Conservation (phyloP, 2,888 invertebrate species). For the Ectemnius continuus region DNA sequence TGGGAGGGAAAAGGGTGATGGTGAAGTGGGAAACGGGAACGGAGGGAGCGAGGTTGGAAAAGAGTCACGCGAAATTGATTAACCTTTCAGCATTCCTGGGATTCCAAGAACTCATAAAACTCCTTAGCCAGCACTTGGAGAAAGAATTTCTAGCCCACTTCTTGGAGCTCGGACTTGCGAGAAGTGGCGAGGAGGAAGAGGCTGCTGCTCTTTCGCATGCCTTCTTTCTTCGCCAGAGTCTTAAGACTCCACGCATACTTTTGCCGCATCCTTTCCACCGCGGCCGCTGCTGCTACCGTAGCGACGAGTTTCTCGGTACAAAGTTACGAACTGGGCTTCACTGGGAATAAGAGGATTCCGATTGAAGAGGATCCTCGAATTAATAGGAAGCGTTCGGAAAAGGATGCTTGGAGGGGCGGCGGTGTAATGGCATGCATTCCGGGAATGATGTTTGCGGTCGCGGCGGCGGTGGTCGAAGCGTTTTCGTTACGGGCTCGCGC, state of each 20-base stretch:
- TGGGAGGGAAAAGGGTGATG: conserved; percentile 1
- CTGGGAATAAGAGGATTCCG: not conserved
- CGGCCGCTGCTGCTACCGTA: not conserved
- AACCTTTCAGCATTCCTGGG: conserved; percentile 56
- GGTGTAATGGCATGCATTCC: not conserved
- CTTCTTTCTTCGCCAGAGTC: not conserved
- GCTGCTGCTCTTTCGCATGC: conserved; percentile 13
- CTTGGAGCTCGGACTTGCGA: conserved; percentile 43
- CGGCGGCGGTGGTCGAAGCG: not conserved
- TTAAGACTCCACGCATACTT: no score
- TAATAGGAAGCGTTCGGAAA: not conserved
- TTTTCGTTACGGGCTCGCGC: not conserved
- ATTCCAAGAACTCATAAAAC: conserved; percentile 63
- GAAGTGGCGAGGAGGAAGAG: conserved; percentile 24
- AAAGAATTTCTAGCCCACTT: conserved; percentile 55
- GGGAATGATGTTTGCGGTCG: conserved; percentile 2
- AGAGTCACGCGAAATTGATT: conserved; percentile 64
- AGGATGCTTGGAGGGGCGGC: not conserved
- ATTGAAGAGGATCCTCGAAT: conserved; percentile 12
- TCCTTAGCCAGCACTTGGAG: conserved; percentile 47
- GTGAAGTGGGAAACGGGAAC: not conserved
- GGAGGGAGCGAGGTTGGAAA: conserved; percentile 19
- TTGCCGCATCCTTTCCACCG: not conserved
- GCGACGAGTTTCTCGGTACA: not conserved
- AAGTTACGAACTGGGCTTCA: not conserved